Evolutionary conservation across 2,888 invertebrate genomes (phyloP), one percentile per base, ranked within the genome.

Genomic region (Dolomedes plantarius): DNA sequence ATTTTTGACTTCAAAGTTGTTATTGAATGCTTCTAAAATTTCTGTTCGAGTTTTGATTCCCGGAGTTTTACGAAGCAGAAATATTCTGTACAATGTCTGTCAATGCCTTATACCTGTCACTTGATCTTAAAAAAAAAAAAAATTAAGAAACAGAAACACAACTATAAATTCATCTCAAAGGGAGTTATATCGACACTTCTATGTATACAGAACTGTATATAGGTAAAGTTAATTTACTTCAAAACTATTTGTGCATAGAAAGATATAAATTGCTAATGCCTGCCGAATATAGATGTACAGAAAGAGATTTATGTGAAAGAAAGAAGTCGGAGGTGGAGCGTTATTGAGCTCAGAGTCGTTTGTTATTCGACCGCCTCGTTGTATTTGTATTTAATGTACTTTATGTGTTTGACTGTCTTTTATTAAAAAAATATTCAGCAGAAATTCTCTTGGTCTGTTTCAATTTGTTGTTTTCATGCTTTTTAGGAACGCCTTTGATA

Each of bases 211-310:
- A 56, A 9, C 6, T 56, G 56, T 56, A 56, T 2, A 56, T 56
- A 56, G 56, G 41, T 46, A 56, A 23, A 56, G 23, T 56, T 23
- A 23, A 56, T 46, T 36, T 36, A 36, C 56, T 56, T 23, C 23
- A 23, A 56, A 56, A 23, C 19, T 56, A 56, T 56, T 31, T 77
- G 83, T 68, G 72, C 65, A 85, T 77, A 85, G 36, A 72, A 32
- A 77, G 72, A 28, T 74, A 65, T 85, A 76, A 41, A 73, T 29
- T 50, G 32, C 13, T 6, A 67, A 77, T 56, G 71, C 77, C 77
- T 85, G 83, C 83, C 77, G 71, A 83, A 31, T 85, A 85, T 77
- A 85, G 83, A 77, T 85, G 83, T 85, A 85, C 83, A 85, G 77
- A 85, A 41, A 82, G 82, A 82, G 76, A 77, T 83, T 56, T 77